These are phyloP conservation scores for Neelides sp. DNA, from an alignment of 1,140 invertebrate genomes.

Conservation along the genomic window DNA sequence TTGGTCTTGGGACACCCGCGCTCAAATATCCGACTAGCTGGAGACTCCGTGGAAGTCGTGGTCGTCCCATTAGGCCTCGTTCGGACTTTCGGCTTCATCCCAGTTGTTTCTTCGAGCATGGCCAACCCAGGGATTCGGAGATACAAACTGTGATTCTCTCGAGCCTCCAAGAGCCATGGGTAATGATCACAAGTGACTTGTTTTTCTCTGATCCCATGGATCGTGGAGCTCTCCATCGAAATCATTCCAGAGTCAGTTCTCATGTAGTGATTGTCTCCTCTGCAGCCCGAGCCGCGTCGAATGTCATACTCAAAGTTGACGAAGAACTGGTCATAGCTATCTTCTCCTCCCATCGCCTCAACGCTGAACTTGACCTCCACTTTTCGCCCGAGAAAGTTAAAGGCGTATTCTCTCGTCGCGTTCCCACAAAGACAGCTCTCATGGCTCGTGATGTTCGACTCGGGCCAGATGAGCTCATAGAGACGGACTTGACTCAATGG, in stretches of 20 bases:
- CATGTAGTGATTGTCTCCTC: slow-evolving; percentile 28
- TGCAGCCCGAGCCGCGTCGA: slow-evolving; percentile 12
- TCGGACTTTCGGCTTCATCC: background rate
- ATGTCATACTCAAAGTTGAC: slow-evolving; percentile 25
- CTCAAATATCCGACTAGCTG: background rate
- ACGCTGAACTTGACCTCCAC: slow-evolving; percentile 21
- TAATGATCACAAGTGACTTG: slow-evolving; percentile 26
- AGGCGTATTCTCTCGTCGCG: background rate
- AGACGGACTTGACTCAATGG: slow-evolving; percentile 13
- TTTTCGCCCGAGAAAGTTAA: slow-evolving; percentile 25
- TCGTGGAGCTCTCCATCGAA: slow-evolving; percentile 24
- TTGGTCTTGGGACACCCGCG: slow-evolving; percentile 29
- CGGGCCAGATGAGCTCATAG: slow-evolving; percentile 27
- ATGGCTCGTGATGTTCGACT: slow-evolving; percentile 20
- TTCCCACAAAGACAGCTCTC: slow-evolving; percentile 26
- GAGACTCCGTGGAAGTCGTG: background rate
- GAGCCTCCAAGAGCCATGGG: slow-evolving; percentile 28
- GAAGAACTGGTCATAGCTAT: slow-evolving; percentile 27
- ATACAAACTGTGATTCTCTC: slow-evolving; percentile 22
- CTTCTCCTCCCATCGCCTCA: slow-evolving; percentile 23
- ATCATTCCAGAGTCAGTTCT: slow-evolving; percentile 27
- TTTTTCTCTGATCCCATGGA: slow-evolving; percentile 15
- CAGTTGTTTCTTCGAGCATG: slow-evolving; percentile 19
- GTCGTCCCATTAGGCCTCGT: background rate
- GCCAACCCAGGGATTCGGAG: slow-evolving; percentile 26